Percentiles rank a stretch among this genome's conserved stretches.
Evolutionary conservation across 2,888 invertebrate genomes (phyloP).

Genomic region (Mesodorylaimus sp.): DNA sequence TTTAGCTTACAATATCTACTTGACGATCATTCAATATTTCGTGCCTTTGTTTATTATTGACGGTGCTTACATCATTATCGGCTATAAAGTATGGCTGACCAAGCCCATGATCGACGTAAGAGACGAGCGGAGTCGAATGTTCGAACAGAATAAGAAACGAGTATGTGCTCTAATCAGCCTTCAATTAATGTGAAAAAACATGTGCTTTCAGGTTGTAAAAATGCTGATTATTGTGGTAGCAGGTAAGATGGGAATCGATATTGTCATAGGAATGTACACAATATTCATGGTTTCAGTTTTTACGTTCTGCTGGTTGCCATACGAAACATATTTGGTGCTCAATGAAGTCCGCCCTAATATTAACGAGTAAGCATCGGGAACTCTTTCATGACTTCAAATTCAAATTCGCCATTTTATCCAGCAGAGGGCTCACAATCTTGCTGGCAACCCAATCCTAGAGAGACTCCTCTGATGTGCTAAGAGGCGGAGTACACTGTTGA

Average conservation of each 20-base stretch:
- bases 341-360: conserved; percentile 11
- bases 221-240: conserved; percentile 29
- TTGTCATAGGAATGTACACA: too few relatives aligned
- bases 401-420: not conserved
- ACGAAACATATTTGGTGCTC: conserved; percentile 32
- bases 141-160: conserved; percentile 62
- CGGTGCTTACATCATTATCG: conserved; percentile 59
- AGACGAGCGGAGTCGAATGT: conserved; percentile 47
- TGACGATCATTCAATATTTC: conserved; percentile 43
- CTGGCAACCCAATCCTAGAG: too few relatives aligned
- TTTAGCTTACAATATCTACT: conserved; percentile 21
- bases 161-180: conserved; percentile 36
- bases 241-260: too few relatives aligned
- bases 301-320: conserved; percentile 34
- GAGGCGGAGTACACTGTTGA: too few relatives aligned
- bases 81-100: conserved; percentile 56
- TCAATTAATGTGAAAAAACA: not conserved
- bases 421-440: too few relatives aligned
- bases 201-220: conserved; percentile 14
- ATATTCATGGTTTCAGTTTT: too few relatives aligned
- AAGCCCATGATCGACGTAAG: conserved; percentile 34
- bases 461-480: too few relatives aligned
- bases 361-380: conserved; percentile 13
- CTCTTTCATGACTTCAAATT: conserved; percentile 5
- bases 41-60: conserved; percentile 59